These are phyloP conservation scores for Oxystoma pomonae DNA, from an alignment of 2,888 invertebrate genomes.

Conservation along the genomic window DNA sequence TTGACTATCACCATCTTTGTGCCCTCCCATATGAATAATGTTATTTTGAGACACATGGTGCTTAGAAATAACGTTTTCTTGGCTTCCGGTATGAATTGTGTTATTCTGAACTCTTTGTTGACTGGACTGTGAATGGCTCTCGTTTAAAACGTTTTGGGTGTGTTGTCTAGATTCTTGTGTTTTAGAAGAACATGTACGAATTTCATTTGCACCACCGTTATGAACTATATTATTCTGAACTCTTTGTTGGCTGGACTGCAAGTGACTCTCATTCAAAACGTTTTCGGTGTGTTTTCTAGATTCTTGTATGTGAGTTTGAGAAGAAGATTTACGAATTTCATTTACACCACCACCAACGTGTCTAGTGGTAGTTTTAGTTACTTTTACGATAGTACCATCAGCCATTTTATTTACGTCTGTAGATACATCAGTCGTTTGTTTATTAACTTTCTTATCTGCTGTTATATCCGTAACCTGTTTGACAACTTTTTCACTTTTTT, in stretches of 20 bases:
- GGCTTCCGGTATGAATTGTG: constrained; percentile 18
- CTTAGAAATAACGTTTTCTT: constrained; percentile 15
- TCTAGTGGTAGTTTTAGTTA: constrained; percentile 44
- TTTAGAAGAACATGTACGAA: no score
- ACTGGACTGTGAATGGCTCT: no score
- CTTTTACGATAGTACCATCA: constrained; percentile 53
- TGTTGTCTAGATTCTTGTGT: constrained; percentile 10
- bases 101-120: constrained; percentile 16
- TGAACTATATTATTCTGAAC: constrained; percentile 9
- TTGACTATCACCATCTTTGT: constrained; percentile 8
- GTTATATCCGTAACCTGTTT: constrained; percentile 13
- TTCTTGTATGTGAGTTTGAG: constrained; percentile 40
- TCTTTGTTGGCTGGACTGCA: no score
- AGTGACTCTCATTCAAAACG: no score
- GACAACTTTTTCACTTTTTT: constrained; percentile 24
- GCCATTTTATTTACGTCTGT: constrained; percentile 47
- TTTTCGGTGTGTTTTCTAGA: constrained; percentile 29
- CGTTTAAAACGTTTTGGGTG: constrained; percentile 18
- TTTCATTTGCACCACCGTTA: not conserved
- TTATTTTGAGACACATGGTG: constrained; percentile 5
- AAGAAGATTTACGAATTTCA: constrained; percentile 42
- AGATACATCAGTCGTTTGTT: constrained; percentile 31
- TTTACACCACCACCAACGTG: constrained; percentile 29
- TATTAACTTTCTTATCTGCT: constrained; percentile 15
- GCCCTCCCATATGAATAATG: not conserved